Percentiles rank a stretch among this genome's conserved stretches.
Conservation (phyloP, 1,140 invertebrate species). For the Drosophila prosaltans region DNA sequence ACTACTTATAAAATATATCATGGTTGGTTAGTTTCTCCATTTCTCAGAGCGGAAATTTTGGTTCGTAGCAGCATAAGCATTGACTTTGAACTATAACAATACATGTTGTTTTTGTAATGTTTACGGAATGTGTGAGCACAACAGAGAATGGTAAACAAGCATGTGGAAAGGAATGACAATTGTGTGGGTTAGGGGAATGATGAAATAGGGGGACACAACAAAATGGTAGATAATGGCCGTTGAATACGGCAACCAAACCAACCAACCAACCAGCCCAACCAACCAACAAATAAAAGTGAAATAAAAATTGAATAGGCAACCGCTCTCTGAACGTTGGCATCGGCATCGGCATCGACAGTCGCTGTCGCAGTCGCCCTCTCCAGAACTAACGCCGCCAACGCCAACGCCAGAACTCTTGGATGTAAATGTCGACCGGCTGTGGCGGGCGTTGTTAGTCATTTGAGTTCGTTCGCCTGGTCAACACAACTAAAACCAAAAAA, state of each 20-base stretch:
- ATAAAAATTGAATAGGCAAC: slow-evolving; percentile 59
- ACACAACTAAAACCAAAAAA: slow-evolving; percentile 37
- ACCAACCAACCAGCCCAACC: slow-evolving; percentile 18
- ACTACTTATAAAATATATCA: background rate
- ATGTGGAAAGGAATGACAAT: background rate
- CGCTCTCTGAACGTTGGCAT: slow-evolving; percentile 25
- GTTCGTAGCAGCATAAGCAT: slow-evolving; percentile 43
- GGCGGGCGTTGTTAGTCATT: slow-evolving; percentile 71
- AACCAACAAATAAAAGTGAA: slow-evolving; percentile 63
- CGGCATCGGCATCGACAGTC: slow-evolving; percentile 35
- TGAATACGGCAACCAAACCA: slow-evolving; percentile 25
- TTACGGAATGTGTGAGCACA: slow-evolving; percentile 79
- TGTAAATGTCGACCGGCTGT: slow-evolving; percentile 70
- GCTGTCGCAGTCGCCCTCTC: background rate
- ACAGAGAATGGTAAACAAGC: slow-evolving; percentile 67
- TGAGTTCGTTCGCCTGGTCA: slow-evolving; percentile 74
- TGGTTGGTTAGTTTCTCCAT: slow-evolving; percentile 26
- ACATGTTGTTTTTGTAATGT: slow-evolving; percentile 60
- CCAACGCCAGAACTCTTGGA: slow-evolving; percentile 54
- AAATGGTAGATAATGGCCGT: slow-evolving; percentile 62
- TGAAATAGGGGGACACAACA: slow-evolving; percentile 4
- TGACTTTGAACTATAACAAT: slow-evolving; percentile 67
- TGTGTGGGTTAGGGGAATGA: background rate
- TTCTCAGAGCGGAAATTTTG: slow-evolving; percentile 36
- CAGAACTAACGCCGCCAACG: slow-evolving; percentile 20